Base-by-base conservation (phyloP, 1,140 invertebrate species). In the Drosophila orena region DNA sequence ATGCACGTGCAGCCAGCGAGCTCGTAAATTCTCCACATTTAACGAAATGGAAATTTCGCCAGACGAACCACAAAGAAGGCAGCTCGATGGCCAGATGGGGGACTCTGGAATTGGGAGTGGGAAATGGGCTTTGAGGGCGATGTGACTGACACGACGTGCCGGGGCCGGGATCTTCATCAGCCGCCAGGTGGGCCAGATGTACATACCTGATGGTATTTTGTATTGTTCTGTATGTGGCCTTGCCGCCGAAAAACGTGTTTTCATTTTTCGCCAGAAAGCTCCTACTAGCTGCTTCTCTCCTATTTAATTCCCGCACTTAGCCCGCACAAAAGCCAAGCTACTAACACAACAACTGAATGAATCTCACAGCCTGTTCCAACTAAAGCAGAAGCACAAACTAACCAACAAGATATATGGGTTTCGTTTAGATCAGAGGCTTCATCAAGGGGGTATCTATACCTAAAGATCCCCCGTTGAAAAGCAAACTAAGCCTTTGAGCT, bases 21-120 rank as follows among this genome's bases (percentile, higher is more conserved):
- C 70, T 77, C 81, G 79, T 86, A 86, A 86, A 86, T 79, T 86
- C 65, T 74, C 24, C 62, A 60, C 81, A 81, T 81, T 86, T 88
- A 86, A 62, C 79, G 74, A 72, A 86, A 86, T 88, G 75, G 70
- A 86, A 86, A 83, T 77, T 88, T 76, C 43, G 42, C 55, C 70
- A 75, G 70, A 60, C 79, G 38, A 65, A 60, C 55, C 69, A 52
- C 66, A 64, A 54, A 54, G 57, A 47, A 49, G 44, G 27, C 52
- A 56, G 24, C 7, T 8, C n/a, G 24, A 52, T 56, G 70, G 60
- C 35, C 27, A 40, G 35, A 37, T 37, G 44, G 10, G 44, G 56
- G 46, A 22, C 22, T 46, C 22, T n/a, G 47, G 27, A 5, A 11
- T 17, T 4, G n/a, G 47, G n/a, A 11, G 5, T 17, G 24, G 27